Percentiles rank a stretch among this genome's conserved stretches.
Conservation (phyloP, 1,140 invertebrate species). For the Lepidurus arcticus region DNA sequence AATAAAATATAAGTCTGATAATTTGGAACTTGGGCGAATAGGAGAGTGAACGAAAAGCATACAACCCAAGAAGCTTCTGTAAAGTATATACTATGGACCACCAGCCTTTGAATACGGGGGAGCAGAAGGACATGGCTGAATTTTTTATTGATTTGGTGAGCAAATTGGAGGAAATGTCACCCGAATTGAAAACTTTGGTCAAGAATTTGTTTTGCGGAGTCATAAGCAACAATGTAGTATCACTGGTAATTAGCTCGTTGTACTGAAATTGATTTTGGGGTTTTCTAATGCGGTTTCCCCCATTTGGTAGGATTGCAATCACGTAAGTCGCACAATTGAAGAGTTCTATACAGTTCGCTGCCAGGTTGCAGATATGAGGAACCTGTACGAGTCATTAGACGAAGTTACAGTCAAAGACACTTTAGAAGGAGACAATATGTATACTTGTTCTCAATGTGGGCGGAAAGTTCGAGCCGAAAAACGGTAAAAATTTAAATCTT, state of each 20-base stretch:
- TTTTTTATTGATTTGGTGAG: constrained; percentile 95
- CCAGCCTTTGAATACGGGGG: constrained; percentile 88
- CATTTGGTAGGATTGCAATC: constrained; percentile 70
- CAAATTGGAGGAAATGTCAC: constrained; percentile 92
- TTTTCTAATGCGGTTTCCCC: constrained; percentile 7
- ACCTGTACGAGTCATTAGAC: constrained; percentile 87
- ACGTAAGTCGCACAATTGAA: constrained; percentile 86
- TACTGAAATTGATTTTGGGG: constrained; percentile 24
- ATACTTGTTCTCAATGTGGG: constrained; percentile 90
- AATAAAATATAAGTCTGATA: background rate
- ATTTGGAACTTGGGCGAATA: constrained; percentile 42
- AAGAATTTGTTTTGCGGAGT: constrained; percentile 89
- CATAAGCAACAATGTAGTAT: constrained; percentile 90
- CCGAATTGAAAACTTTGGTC: constrained; percentile 79
- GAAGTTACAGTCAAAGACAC: constrained; percentile 95
- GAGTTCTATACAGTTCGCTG: constrained; percentile 94
- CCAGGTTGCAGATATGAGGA: constrained; percentile 93
- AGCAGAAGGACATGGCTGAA: constrained; percentile 97
- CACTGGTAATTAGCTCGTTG: constrained; percentile 52
- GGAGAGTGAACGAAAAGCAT: constrained; percentile 90
- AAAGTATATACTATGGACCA: constrained; percentile 96
- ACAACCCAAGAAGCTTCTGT: constrained; percentile 90
- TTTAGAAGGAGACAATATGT: constrained; percentile 94
- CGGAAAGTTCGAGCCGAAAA: constrained; percentile 92
- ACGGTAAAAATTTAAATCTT: constrained; percentile 47